A percentile compares a stretch with the other conserved stretches of the same genome.
These are phyloP conservation scores for Hafferia zeledoni DNA, from an alignment of 2,797 vertebrate genomes.

Conservation along the genomic window DNA sequence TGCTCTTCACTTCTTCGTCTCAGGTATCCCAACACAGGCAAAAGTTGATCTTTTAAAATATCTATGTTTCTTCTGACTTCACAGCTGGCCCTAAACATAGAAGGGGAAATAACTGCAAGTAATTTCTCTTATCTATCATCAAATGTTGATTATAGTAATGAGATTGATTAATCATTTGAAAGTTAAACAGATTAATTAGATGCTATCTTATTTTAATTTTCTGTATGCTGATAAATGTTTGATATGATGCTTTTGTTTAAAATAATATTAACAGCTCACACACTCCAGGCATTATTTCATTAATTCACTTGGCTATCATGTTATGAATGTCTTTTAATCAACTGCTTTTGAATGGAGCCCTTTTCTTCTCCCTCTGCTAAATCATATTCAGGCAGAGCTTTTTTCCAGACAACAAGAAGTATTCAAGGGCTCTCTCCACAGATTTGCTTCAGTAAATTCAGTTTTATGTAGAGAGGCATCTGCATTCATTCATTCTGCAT, in stretches of 20 bases:
- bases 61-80: background rate
- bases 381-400: background rate
- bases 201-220: background rate
- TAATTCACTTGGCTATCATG: background rate
- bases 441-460: background rate
- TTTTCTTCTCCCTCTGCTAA: background rate
- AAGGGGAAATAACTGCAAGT: background rate
- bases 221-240: background rate
- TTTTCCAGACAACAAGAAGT: background rate
- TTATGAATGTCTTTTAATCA: background rate
- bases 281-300: background rate
- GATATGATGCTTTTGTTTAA: background rate
- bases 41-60: background rate
- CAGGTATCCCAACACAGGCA: background rate
- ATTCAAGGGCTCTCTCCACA: background rate
- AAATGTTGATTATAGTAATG: background rate
- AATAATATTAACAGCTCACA: background rate
- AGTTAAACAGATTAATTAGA: conserved; percentile 11
- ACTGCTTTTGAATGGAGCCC: background rate
- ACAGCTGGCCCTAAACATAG: background rate
- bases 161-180: background rate
- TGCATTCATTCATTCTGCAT: background rate
- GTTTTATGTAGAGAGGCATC: background rate
- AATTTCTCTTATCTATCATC: background rate
- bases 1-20: background rate